A percentile compares a stretch with the other conserved stretches of the same genome.
Conservation (phyloP, 2,888 invertebrate genomes). For the Catocala sponsa region DNA sequence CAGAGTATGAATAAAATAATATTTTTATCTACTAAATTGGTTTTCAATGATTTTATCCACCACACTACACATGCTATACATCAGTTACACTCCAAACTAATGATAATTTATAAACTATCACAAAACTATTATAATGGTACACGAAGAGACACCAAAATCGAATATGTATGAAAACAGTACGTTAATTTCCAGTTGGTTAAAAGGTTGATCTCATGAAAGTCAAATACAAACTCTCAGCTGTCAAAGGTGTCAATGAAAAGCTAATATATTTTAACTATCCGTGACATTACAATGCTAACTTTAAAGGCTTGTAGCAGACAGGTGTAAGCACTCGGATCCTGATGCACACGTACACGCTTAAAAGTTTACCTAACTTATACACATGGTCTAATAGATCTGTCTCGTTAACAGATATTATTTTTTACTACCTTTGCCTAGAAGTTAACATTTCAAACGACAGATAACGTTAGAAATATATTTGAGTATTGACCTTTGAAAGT, state of each 20-base stretch:
- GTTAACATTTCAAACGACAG: conserved; percentile 23
- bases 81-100: not conserved
- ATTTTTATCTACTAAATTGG: conserved; percentile 80
- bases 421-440: conserved; percentile 18
- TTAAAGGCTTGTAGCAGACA: conserved; percentile 31
- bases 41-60: conserved; percentile 59
- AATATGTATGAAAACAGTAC: not conserved
- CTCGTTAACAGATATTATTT: conserved; percentile 28
- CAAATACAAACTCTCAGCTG: conserved; percentile 15
- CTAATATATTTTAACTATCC: conserved; percentile 40
- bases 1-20: conserved; percentile 86
- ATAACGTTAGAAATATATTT: conserved; percentile 18
- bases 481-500: conserved; percentile 22
- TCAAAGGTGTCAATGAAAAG: conserved; percentile 47
- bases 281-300: conserved; percentile 35
- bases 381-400: conserved; percentile 26
- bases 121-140: not conserved
- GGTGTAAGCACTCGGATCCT: conserved; percentile 32
- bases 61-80: conserved; percentile 4
- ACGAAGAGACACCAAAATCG: not conserved
- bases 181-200: not conserved
- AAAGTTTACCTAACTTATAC: conserved; percentile 38
- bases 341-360: conserved; percentile 9
- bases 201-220: not conserved
- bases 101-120: not conserved